Percentiles rank a stretch among this genome's conserved stretches.
Conservation (phyloP, 2,797 vertebrate genomes). For the Gambelia wislizenii region DNA sequence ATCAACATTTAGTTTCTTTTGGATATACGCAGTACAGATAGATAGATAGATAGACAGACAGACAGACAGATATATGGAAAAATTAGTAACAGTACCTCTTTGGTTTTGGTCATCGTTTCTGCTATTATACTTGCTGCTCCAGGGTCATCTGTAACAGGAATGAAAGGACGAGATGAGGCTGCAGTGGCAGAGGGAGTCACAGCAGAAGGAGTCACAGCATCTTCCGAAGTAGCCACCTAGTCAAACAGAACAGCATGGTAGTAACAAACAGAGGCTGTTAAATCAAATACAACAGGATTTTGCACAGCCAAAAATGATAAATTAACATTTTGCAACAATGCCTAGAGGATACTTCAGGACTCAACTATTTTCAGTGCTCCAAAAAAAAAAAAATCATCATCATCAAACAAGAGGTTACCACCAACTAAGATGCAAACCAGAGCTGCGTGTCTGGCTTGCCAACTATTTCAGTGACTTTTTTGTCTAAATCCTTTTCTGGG, state of each 20-base stretch:
- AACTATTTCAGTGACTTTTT: not conserved
- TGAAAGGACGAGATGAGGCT: constrained; percentile 94
- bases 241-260: not conserved
- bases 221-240: constrained; percentile 90
- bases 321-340: not conserved
- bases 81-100: constrained; percentile 84
- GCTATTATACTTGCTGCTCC: constrained; percentile 99
- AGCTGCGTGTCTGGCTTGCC: not conserved
- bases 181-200: constrained; percentile 92
- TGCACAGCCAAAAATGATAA: too few species aligned
- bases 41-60: too few species aligned
- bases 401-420: not conserved
- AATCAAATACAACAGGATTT: not conserved
- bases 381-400: not conserved
- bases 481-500: not conserved
- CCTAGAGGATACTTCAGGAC: not conserved
- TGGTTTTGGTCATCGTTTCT: constrained; percentile 99
- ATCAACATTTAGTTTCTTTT: not conserved
- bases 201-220: constrained; percentile 93
- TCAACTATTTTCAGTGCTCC: not conserved
- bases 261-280: constrained; percentile 1
- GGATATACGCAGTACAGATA: not conserved
- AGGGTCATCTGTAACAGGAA: constrained; percentile 97
- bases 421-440: not conserved
- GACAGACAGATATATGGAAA: constrained; percentile 22